Evolutionary conservation across 1,140 invertebrate species (phyloP).

Genomic region (Macrosteles quadrilineatus): DNA sequence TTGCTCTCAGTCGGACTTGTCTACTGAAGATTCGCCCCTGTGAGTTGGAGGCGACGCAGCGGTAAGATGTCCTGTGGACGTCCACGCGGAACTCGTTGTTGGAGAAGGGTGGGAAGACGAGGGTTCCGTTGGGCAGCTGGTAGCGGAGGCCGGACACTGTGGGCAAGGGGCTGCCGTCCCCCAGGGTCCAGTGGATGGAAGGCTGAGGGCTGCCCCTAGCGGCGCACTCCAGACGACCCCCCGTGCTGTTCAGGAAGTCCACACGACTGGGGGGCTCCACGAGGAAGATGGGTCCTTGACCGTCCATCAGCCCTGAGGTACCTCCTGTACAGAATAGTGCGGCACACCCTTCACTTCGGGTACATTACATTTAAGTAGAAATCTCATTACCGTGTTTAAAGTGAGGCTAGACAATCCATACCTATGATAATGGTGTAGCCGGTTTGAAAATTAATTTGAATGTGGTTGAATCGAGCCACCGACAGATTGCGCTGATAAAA

Average conservation of each 20-base stretch:
- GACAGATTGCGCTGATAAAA: too few relatives aligned
- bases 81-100: constrained; percentile 70
- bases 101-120: constrained; percentile 72
- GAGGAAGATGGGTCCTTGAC: constrained; percentile 68
- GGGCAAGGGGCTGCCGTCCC: constrained; percentile 58
- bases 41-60: constrained; percentile 74
- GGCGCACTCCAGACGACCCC: constrained; percentile 74
- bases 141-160: constrained; percentile 40
- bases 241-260: constrained; percentile 83
- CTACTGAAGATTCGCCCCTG: constrained; percentile 76
- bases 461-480: too few relatives aligned
- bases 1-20: constrained; percentile 78
- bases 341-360: neutral
- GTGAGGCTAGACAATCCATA: too few relatives aligned
- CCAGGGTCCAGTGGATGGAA: constrained; percentile 68
- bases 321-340: too few relatives aligned
- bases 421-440: too few relatives aligned
- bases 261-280: constrained; percentile 76
- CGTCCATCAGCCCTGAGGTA: constrained; percentile 57
- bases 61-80: constrained; percentile 73
- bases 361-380: too few relatives aligned
- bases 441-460: too few relatives aligned
- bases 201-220: constrained; percentile 76
- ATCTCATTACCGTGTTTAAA: too few relatives aligned
- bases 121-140: constrained; percentile 67